phyloP scores from a whole-genome alignment of 53 echinoderm and acorn worm genomes.

The Paracentrotus lividus region DNA sequence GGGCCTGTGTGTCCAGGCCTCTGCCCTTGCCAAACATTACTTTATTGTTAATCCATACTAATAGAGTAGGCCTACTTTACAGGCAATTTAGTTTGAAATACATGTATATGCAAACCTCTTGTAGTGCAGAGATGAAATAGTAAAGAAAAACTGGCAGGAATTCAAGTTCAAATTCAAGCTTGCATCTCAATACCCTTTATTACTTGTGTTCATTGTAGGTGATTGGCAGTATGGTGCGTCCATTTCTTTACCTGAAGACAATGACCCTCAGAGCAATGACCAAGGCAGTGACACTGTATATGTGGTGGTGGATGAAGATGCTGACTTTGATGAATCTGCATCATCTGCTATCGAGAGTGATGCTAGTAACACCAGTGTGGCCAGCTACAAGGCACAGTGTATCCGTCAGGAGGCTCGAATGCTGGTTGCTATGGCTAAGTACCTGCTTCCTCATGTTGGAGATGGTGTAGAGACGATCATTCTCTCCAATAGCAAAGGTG shows the following conservation, averaged over 20 bases:
- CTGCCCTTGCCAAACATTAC: no score
- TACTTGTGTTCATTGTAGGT: no score
- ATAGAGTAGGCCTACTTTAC: no score
- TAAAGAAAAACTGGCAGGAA: no score
- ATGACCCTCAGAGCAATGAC: constrained; percentile 35
- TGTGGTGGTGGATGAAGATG: constrained; percentile 90
- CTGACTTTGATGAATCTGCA: constrained; percentile 95
- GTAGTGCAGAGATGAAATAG: no score
- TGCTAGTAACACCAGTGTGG: constrained; percentile 62
- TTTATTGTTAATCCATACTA: no score
- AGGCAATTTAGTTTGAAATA: no score
- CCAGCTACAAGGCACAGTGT: constrained; percentile 69
- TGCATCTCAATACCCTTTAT: no score
- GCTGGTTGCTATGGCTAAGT: constrained; percentile 82
- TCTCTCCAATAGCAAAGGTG: constrained; percentile 84
- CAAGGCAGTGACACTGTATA: constrained; percentile 59
- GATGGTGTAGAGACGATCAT: constrained; percentile 82
- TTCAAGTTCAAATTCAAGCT: no score
- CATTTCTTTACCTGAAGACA: constrained; percentile 54
- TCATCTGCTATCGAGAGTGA: constrained; percentile 89
- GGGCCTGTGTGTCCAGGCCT: no score
- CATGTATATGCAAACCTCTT: no score
- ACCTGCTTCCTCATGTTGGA: constrained; percentile 89
- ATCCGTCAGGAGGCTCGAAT: constrained; percentile 90
- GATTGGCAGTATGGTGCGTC: constrained; percentile 84